A percentile compares a stretch with the other conserved stretches of the same genome.
Evolutionary conservation across 2,113 vertebrate genomes (phyloP).

Genomic region (Carollia perspicillata): DNA sequence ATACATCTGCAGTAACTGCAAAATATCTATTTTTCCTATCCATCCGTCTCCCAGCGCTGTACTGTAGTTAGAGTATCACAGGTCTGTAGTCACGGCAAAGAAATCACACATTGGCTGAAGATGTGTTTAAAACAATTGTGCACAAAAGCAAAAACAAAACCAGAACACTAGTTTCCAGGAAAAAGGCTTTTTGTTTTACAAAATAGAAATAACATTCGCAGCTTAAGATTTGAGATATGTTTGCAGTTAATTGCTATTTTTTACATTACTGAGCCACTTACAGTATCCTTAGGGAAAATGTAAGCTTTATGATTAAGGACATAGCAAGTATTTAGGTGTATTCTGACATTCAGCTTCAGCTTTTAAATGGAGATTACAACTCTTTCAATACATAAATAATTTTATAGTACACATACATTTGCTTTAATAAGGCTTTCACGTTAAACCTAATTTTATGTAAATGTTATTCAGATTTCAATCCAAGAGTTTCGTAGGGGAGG

Average conservation of each 20-base stretch:
- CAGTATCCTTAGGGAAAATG: constrained; percentile 32
- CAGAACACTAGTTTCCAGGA: not conserved
- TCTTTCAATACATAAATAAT: constrained; percentile 62
- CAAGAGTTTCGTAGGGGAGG: constrained; percentile 64
- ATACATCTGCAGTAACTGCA: not conserved
- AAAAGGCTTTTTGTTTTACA: not conserved
- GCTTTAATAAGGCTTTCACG: constrained; percentile 64
- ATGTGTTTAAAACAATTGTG: constrained; percentile 51
- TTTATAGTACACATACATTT: constrained; percentile 55
- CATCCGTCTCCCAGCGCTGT: not conserved
- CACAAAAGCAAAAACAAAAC: constrained; percentile 67
- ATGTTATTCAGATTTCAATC: constrained; percentile 69
- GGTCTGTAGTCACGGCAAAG: not conserved
- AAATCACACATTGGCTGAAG: constrained; percentile 31
- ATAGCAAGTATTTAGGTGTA: not conserved
- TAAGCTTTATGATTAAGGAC: constrained; percentile 20
- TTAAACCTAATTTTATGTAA: constrained; percentile 70
- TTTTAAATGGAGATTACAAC: constrained; percentile 4
- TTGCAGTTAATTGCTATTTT: constrained; percentile 12
- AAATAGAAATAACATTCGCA: constrained; percentile 26
- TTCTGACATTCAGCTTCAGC: not conserved
- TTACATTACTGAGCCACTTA: not conserved
- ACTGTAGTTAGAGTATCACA: not conserved
- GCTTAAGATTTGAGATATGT: constrained; percentile 21
- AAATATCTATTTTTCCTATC: not conserved